Base-by-base conservation (phyloP, 2,888 invertebrate genomes). In the Peribatodes rhomboidaria region DNA sequence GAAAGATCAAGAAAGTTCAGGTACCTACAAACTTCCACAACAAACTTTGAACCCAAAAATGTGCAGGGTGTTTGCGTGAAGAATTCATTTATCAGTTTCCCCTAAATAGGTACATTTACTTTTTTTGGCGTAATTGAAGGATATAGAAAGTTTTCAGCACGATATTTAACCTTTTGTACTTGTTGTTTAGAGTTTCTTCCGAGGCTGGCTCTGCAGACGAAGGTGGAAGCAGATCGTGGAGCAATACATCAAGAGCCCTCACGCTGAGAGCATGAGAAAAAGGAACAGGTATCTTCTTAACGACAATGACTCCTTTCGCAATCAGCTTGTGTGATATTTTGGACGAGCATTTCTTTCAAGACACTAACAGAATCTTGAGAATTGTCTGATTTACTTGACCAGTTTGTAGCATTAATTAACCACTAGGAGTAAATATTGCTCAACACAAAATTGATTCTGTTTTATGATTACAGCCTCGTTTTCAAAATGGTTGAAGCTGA, bases 221-320 rank as follows among this genome's bases (percentile, higher is more conserved):
- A 94, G 98, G 44, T 98, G 98, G 98, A 98, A 98, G 86, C 98
- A 98, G 86, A 98, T 98, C 61, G 98, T 98, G 16, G 98, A 98
- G 77, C 97, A 98, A 84, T 98, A 98, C 87, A 98, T 98, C 81
- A 97, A 97, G 84, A 98, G 98, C 67, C 98, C 98, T 0, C 98
- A 98, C 83, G 98, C 98, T 0, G 98, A 98, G 85, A 98, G 97
- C 83, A 98, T 98, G 98, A 94, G 98, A 60, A 98, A 98, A 84
- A 90, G 98, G 63, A 98, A 98, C 94, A 97, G 96, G 96, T 96
- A 1, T 14, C 44, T 16, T 52, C 9, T n/a, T 1, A 14, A 2
- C 8, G n/a, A n/a, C 11, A 1, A 7, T 22, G 8, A 1, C 10
- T 6, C 18, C 16, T 42, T 1, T 18, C 18, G 9, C 2, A 42